Evolutionary conservation across 2,888 invertebrate genomes (phyloP).

Genomic region (Diloba caeruleocephala): DNA sequence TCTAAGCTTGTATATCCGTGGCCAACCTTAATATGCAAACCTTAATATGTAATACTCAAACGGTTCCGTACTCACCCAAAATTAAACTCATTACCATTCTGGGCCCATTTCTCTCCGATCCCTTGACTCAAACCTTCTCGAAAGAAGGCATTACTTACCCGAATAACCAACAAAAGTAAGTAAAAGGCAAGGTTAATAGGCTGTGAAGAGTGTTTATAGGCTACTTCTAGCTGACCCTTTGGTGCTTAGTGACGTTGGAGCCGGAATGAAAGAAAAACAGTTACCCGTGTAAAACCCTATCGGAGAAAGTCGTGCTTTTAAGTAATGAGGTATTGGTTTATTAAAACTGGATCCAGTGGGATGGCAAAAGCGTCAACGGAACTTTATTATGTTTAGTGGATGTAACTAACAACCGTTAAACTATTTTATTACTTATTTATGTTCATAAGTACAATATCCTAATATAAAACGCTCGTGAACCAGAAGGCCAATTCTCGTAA

Average conservation of each 20-base stretch:
- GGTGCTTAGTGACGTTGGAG: not conserved
- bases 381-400: no score
- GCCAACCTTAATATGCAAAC: no score
- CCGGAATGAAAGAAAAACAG: slow-evolving; percentile 16
- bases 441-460: no score
- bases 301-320: not conserved
- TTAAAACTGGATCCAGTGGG: not conserved
- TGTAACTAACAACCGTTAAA: no score
- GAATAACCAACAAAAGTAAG: slow-evolving; percentile 19
- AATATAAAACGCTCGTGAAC: no score
- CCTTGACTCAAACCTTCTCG: not conserved
- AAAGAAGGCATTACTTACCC: slow-evolving; percentile 6
- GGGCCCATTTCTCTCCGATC: not conserved
- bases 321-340: not conserved
- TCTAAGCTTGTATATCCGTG: no score
- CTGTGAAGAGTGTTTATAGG: slow-evolving; percentile 19
- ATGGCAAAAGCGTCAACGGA: not conserved
- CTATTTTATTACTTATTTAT: no score
- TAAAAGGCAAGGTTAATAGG: slow-evolving; percentile 15
- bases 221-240: slow-evolving; percentile 14
- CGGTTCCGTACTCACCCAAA: no score
- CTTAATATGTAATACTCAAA: no score
- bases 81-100: not conserved
- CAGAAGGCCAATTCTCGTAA: no score
- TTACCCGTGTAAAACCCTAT: not conserved